A percentile compares a stretch with the other conserved stretches of the same genome.
phyloP scores from a whole-genome alignment of 2,797 vertebrate genomes.

The Macropus fuliginosus region DNA sequence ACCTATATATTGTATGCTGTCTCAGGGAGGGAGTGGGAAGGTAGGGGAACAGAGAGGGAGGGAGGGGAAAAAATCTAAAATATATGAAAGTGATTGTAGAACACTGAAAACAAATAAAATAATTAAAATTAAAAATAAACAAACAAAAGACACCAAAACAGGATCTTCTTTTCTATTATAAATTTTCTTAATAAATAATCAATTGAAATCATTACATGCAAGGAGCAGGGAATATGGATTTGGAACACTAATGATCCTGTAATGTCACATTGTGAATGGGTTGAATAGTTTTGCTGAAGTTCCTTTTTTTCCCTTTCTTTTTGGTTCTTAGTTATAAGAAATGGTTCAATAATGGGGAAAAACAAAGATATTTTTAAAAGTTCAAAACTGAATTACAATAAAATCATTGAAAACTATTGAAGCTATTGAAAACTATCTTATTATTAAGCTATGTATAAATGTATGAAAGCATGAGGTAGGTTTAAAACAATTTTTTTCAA shows the following conservation, averaged over 20 bases:
- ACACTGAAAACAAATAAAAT: too few species aligned
- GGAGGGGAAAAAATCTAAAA: too few species aligned
- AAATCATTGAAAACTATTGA: background rate
- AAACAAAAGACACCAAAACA: background rate
- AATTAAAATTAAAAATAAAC: background rate
- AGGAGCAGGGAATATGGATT: too few species aligned
- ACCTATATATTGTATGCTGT: too few species aligned
- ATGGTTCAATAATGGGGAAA: too few species aligned
- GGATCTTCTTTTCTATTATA: background rate
- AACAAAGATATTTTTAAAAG: background rate
- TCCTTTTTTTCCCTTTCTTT: background rate
- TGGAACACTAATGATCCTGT: background rate
- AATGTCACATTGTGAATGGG: background rate
- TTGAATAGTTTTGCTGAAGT: background rate
- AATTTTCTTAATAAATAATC: background rate
- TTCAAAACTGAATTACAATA: background rate
- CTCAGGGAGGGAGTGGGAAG: too few species aligned
- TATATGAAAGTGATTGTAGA: too few species aligned
- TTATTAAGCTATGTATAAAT: background rate
- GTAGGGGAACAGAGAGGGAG: too few species aligned
- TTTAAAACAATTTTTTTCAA: background rate
- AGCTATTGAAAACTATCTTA: too few species aligned
- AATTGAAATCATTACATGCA: background rate
- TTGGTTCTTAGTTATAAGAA: background rate
- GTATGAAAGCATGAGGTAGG: background rate